Base-by-base conservation (phyloP, 30 jellyfish, hydroid and myxozoan species). In the Cassiopea andromeda region DNA sequence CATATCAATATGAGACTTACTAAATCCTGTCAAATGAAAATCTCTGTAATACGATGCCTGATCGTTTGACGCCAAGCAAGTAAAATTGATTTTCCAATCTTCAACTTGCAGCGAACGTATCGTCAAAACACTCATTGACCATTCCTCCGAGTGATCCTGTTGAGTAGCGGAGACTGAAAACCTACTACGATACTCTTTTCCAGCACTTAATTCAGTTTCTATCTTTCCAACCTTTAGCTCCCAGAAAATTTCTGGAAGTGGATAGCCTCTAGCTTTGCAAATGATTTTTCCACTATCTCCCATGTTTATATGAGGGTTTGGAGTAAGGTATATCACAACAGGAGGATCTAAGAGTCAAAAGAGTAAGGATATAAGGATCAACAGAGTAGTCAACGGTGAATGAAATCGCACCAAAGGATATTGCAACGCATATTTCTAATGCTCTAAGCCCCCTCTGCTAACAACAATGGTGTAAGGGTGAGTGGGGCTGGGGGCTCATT, bases 201-300 rank as follows among this genome's bases (percentile, higher is more conserved):
- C 92, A 10, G 83, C 73, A 0, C 78, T 14, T 59, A 91, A 54
- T 10, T 44, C 60, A 1, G 77, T 43, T 13, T 46, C 45, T 58
- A 15, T 46, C 17, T 93, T 83, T 54, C 48, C 83, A 7, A 49
- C 9, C n/a, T 10, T 49, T 0, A 91, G 13, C 1, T 49, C 54
- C 97, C 97, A 91, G 48, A 50, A 60, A 2, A 91, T 64, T 1
- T 2, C 13, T 10, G 94, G 93, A 8, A 78, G 59, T 44, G 97
- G 97, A 27, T 27, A 91, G 59, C 94, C 93, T 19, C 14, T 46
- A 43, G 97, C 97, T 38, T 64, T 71, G 78, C 97, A 91, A 7
- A 66, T 48, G 46, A 91, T 57, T 27, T 59, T 64, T 6, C 94
- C 97, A 46, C 19, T 60, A 44, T 81, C 72, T 43, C 72, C 94